Conservation (phyloP, 2,888 invertebrate species). For the Machimus rusticus region DNA sequence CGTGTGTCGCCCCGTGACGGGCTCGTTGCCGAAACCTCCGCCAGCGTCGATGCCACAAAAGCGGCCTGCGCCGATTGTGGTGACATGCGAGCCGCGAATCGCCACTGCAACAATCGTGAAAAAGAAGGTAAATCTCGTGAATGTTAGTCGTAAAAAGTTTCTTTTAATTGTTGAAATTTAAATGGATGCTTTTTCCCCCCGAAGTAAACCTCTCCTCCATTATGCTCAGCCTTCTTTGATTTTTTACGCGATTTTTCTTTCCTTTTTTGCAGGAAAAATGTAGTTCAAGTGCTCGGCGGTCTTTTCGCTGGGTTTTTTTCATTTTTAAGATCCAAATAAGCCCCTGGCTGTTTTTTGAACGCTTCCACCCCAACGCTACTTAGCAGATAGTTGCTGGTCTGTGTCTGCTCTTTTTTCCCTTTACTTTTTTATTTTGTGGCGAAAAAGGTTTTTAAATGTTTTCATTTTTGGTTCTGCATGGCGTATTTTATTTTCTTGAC, state of each 20-base stretch:
- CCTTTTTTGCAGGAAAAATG: neutral
- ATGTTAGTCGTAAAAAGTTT: neutral
- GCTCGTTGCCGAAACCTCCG: constrained; percentile 62
- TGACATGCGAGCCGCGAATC: constrained; percentile 61
- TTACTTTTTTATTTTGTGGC: neutral
- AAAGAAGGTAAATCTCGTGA: neutral
- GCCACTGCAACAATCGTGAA: constrained; percentile 50
- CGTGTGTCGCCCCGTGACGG: constrained; percentile 63
- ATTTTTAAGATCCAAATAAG: neutral
- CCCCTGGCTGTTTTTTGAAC: neutral
- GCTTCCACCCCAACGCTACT: neutral
- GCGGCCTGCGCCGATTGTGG: constrained; percentile 53
- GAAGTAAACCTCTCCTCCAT: neutral
- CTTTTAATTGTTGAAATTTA: neutral
- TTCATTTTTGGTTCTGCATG: neutral
- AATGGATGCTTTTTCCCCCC: neutral
- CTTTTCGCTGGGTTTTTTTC: neutral
- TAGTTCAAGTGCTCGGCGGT: neutral
- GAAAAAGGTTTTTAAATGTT: neutral
- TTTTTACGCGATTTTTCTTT: neutral
- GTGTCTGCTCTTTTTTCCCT: neutral
- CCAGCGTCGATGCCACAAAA: constrained; percentile 57
- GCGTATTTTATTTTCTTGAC: neutral
- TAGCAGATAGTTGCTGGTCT: neutral
- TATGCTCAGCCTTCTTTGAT: neutral